Percentiles rank a stretch among this genome's conserved stretches.
phyloP scores from a whole-genome alignment of 1,140 invertebrate species.

The Drosophila subobscura region DNA sequence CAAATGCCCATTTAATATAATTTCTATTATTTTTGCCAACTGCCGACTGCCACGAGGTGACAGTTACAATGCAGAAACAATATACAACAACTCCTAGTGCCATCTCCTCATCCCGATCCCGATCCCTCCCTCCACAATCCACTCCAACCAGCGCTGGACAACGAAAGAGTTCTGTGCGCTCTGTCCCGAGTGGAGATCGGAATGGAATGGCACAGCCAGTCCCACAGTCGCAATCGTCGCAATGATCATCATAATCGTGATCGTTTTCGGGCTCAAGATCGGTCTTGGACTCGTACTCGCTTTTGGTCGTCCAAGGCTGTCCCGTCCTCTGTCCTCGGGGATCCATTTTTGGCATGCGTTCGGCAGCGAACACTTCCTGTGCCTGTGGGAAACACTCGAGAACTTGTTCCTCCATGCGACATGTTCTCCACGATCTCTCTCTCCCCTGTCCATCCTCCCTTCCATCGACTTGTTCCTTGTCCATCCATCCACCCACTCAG shows the following conservation, averaged over 20 bases:
- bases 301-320: conserved; percentile 51
- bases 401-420: conserved; percentile 59
- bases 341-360: conserved; percentile 79
- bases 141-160: too few relatives aligned
- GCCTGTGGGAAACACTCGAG: conserved; percentile 72
- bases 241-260: conserved; percentile 78
- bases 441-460: conserved; percentile 8
- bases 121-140: too few relatives aligned
- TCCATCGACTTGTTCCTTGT: conserved; percentile 41
- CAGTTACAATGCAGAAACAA: conserved; percentile 79
- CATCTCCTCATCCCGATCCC: conserved; percentile 1
- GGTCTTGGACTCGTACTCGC: conserved; percentile 10
- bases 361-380: conserved; percentile 75
- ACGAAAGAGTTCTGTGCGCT: too few relatives aligned
- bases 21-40: conserved; percentile 73
- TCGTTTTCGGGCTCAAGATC: conserved; percentile 55
- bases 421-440: conserved; percentile 35
- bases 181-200: too few relatives aligned
- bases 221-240: conserved; percentile 52
- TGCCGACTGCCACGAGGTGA: conserved; percentile 75
- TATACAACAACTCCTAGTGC: conserved; percentile 65
- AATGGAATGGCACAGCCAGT: not conserved
- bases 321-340: conserved; percentile 71
- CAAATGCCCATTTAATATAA: conserved; percentile 79
- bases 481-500: conserved; percentile 50